Base-by-base conservation (phyloP, 2,797 vertebrate species). In the Sebastes glaucus region DNA sequence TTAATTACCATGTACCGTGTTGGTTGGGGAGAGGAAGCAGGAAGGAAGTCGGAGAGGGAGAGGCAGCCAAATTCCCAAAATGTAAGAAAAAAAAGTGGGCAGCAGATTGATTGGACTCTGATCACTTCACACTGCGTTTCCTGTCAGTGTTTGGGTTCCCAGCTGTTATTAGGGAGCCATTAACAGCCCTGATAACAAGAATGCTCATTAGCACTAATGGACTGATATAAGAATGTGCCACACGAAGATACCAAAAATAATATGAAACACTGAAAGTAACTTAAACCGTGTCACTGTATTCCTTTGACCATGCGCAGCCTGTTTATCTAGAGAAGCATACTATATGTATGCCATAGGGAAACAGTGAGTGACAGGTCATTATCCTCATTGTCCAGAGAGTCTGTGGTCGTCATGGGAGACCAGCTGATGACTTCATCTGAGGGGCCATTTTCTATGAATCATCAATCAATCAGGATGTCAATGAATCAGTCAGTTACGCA, bases 31-130 rank as follows among this genome's bases (percentile, higher is more conserved):
- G n/a, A 71, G 81, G 76, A 86, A 78, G 30, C 56, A 81, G 85
- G 84, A 86, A 89, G 85, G 81, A 87, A 91, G 64, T 20, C 2
- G 18, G 46, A 49, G 18, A 49, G 46, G 55, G 20, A 61, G 70
- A 71, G 70, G 75, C 30, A 56, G 28, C 25, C 13, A 62, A 70
- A 55, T 73, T 61, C 30, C 56, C 30, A 6, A 23, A 32, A 11
- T 11, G 28, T 10, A 61, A 57, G 55, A 53, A 63, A 53, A 46
- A 35, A 33, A 53, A 25, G 11, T 33, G 27, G 27, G 27, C 13
- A 67, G 23, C 38, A n/a, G 35, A 70, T 65, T 63, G 35, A 65
- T 33, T 49, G 16, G 52, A 25, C 56, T 81, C 27, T 72, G 33
- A 79, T 78, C 53, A 27, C 73, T 33, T 67, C 61, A 72, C 42